Conservation (phyloP, 1,140 invertebrate species). For the Drosophila hydei region DNA sequence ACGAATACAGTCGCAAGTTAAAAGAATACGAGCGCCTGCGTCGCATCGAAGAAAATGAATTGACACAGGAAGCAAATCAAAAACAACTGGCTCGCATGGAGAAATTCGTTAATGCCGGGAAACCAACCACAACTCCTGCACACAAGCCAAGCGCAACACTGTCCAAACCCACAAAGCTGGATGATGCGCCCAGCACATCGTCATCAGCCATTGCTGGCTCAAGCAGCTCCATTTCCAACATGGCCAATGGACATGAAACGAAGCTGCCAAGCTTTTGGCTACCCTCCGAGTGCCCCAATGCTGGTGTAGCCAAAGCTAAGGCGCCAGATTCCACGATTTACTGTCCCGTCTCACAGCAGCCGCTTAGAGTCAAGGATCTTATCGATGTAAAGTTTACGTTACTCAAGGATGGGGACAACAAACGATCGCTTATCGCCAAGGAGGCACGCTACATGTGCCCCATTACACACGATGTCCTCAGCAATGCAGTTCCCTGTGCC, state of each 20-base stretch:
- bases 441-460: conserved; percentile 98
- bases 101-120: conserved; percentile 89
- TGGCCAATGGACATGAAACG: conserved; percentile 88
- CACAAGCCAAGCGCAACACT: conserved; percentile 44
- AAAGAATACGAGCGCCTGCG: conserved; percentile 97
- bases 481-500: conserved; percentile 96
- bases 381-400: conserved; percentile 97
- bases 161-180: conserved; percentile 20
- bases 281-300: conserved; percentile 95
- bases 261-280: conserved; percentile 98
- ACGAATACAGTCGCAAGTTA: conserved; percentile 93
- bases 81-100: conserved; percentile 88
- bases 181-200: conserved; percentile 46
- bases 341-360: conserved; percentile 96
- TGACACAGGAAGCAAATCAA: conserved; percentile 79
- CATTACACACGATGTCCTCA: conserved; percentile 97
- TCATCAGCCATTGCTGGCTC: conserved; percentile 42
- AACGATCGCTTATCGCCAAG: conserved; percentile 91
- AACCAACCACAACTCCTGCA: conserved; percentile 64
- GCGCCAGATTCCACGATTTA: conserved; percentile 97
- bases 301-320: conserved; percentile 88
- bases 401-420: conserved; percentile 93
- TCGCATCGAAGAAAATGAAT: conserved; percentile 88
- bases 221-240: conserved; percentile 90
- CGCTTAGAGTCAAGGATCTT: conserved; percentile 95